A percentile compares a stretch with the other conserved stretches of the same genome.
Evolutionary conservation across 2,797 vertebrate genomes (phyloP).

Genomic region (Poecilia velifera): DNA sequence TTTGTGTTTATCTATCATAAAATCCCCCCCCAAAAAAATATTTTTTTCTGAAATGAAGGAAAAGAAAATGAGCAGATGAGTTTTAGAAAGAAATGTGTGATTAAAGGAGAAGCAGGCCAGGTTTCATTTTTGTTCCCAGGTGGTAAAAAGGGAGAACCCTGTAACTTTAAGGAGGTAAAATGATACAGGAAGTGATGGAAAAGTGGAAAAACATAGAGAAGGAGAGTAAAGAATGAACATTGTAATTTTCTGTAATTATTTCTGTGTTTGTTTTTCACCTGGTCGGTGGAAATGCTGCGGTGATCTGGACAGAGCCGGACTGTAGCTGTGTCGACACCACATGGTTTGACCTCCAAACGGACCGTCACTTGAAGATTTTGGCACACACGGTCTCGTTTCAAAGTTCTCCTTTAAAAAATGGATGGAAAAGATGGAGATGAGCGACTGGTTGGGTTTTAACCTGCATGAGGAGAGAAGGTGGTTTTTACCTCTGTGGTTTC

Average conservation of each 20-base stretch:
- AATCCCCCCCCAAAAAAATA: no score
- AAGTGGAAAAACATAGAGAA: constrained; percentile 38
- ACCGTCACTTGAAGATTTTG: constrained; percentile 89
- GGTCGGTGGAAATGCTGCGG: constrained; percentile 98
- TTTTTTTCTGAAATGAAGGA: not conserved
- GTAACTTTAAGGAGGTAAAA: constrained; percentile 69
- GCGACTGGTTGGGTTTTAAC: not conserved
- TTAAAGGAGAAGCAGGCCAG: constrained; percentile 87
- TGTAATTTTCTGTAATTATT: not conserved
- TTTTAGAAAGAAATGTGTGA: constrained; percentile 84
- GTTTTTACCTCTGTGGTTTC: constrained; percentile 58
- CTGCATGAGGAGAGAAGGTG: not conserved
- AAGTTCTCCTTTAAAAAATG: constrained; percentile 65
- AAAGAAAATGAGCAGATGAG: constrained; percentile 29
- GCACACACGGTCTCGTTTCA: constrained; percentile 85
- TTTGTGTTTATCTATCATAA: not conserved
- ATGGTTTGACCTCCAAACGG: constrained; percentile 83
- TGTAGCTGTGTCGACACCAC: constrained; percentile 91
- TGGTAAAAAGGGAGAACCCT: constrained; percentile 80
- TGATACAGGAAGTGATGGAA: constrained; percentile 1
- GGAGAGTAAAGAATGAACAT: constrained; percentile 47
- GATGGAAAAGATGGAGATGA: not conserved
- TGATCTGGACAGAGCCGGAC: constrained; percentile 88
- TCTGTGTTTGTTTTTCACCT: constrained; percentile 75
- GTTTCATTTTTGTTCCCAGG: constrained; percentile 81